Evolutionary conservation across 2,797 vertebrate genomes (phyloP).

Genomic region (Cossypha niveicapilla): DNA sequence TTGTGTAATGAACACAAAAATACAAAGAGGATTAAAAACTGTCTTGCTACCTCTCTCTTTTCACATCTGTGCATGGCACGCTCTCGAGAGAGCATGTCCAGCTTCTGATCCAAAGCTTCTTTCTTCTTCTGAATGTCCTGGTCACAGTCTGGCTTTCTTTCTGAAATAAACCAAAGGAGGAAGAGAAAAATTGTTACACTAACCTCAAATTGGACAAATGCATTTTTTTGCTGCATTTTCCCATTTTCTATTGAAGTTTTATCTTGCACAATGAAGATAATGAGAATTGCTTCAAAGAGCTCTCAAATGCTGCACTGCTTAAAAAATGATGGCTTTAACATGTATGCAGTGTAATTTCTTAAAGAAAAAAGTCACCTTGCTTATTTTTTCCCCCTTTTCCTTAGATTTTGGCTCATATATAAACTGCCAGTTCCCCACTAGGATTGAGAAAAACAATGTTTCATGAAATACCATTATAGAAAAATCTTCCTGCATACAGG

Average conservation of each 20-base stretch:
- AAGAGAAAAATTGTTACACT: rapidly evolving
- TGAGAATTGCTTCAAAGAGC: neutral
- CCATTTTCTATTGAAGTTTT: neutral
- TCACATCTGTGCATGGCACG: conserved; percentile 73
- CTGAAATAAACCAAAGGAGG: conserved; percentile 34
- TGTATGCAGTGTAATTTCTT: neutral
- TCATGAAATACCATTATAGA: neutral
- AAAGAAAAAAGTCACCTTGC: neutral
- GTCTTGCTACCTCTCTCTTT: conserved; percentile 48
- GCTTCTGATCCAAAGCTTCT: conserved; percentile 70
- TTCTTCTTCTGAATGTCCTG: conserved; percentile 72
- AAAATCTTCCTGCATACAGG: neutral
- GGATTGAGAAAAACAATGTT: neutral
- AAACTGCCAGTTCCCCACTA: neutral
- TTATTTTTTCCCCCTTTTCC: neutral
- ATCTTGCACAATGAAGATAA: neutral
- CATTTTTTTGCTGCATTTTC: neutral
- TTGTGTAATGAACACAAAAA: neutral
- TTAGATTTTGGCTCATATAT: neutral
- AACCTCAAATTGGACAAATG: neutral
- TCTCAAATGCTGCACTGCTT: neutral
- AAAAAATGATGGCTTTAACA: neutral
- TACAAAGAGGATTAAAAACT: neutral
- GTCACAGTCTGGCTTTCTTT: conserved; percentile 68
- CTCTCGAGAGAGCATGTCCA: conserved; percentile 77